Evolutionary conservation across 2,113 vertebrate species (phyloP).

Genomic region (Capreolus pygargus): DNA sequence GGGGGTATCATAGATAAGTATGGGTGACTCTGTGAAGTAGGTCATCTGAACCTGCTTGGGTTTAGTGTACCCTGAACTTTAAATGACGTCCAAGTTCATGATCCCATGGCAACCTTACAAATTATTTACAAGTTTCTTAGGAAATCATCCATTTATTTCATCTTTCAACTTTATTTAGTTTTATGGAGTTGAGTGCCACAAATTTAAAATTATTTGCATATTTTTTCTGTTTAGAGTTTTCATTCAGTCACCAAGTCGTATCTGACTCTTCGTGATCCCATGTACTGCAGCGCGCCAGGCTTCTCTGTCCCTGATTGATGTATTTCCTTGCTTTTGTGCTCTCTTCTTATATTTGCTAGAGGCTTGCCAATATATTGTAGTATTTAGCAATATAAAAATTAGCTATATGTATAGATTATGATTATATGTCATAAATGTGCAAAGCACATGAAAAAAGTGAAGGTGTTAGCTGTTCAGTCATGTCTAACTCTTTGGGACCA

Average conservation of each 20-base stretch:
- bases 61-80: background rate
- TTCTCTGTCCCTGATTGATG: background rate
- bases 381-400: background rate
- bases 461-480: background rate
- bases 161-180: constrained; percentile 11
- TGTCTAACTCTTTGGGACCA: background rate
- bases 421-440: background rate
- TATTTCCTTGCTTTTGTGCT: background rate
- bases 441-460: background rate
- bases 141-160: constrained; percentile 11
- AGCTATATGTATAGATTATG: background rate
- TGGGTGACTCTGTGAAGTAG: background rate
- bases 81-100: background rate
- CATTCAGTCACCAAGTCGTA: background rate
- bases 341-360: background rate
- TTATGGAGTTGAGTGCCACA: background rate
- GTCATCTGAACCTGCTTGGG: background rate
- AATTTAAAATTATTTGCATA: background rate
- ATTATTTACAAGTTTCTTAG: background rate
- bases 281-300: background rate
- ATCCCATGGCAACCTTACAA: background rate
- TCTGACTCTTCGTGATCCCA: background rate
- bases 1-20: background rate
- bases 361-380: background rate
- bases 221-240: background rate